Conservation (phyloP, 2,113 vertebrate genomes). For the Melanerpes formicivorus region DNA sequence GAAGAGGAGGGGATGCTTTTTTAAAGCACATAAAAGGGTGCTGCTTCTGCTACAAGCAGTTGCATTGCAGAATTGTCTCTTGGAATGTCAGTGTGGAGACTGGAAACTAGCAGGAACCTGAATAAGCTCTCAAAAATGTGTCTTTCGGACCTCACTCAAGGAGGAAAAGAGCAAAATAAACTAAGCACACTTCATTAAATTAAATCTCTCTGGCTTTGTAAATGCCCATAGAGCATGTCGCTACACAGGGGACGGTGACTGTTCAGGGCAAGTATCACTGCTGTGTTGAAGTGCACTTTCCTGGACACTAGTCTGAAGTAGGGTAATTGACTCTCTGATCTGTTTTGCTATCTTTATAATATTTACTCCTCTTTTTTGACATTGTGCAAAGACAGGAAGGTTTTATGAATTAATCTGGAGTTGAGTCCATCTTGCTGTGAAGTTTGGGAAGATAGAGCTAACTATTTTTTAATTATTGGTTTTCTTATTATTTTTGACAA, state of each 20-base stretch:
- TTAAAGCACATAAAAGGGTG: rapidly evolving
- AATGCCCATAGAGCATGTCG: background rate
- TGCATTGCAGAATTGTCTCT: background rate
- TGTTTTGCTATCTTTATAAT: background rate
- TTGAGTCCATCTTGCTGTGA: background rate
- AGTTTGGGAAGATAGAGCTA: background rate
- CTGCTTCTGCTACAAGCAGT: background rate
- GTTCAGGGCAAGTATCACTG: background rate
- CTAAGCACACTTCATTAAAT: background rate
- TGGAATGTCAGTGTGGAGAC: background rate
- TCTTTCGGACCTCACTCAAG: background rate
- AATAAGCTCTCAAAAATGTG: background rate
- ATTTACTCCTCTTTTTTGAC: background rate
- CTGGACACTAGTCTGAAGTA: background rate
- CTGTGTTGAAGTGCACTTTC: background rate
- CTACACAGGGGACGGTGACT: rapidly evolving
- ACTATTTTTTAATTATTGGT: no score
- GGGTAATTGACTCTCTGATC: background rate
- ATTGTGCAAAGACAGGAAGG: background rate
- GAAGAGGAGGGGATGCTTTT: background rate
- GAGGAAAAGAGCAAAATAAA: background rate
- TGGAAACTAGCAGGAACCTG: background rate
- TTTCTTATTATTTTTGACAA: no score
- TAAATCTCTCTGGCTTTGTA: background rate
- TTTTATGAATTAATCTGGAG: background rate